Evolutionary conservation across 2,113 vertebrate genomes (phyloP), one percentile per base, ranked within the genome.

Genomic region (Antigone vipio): DNA sequence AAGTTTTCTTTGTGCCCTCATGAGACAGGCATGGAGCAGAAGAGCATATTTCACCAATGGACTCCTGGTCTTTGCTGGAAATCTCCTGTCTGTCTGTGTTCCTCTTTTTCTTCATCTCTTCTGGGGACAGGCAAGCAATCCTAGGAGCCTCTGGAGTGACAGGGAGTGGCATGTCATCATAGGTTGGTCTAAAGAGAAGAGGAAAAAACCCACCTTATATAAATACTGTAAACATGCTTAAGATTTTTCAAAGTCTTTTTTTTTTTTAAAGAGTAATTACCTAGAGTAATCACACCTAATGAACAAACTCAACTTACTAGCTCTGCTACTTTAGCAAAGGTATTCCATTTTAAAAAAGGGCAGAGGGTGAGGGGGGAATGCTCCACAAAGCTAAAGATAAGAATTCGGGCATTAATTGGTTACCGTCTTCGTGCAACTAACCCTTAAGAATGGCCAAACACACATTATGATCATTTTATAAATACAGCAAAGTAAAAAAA

Each of bases 121-220:
- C 97, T 14, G 97, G 96, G 58, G 95, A 78, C 52, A 79, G 58
- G 38, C 95, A 85, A 71, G 98, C 56, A 66, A 98, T 96, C 63
- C 97, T 98, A 30, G 98, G 96, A 78, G 97, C 24, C 15, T 95
- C 97, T 19, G 88, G 96, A 68, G 94, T 32, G 60, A 95, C 68
- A 3, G 96, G 69, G 38, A 93, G 93, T 19, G 98, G 98, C 15
- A 98, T 98, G 94, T 99, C 99, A 53, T 98, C 98, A 56, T 99
- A 98, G 26, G 98, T 95, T 47, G 98, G 98, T 91, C 99, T 99
- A 88, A 85, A 94, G 9, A 52, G n/a, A 79, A 93, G 15, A 6
- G 17, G 17, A 16, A 78, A 81, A 80, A 53, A 60, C 29, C 5
- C 68, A 75, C 16, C 10, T 72, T 49, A 84, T 68, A 81, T 88